Conservation (phyloP, 2,888 invertebrate genomes). For the Ochropleura plecta region DNA sequence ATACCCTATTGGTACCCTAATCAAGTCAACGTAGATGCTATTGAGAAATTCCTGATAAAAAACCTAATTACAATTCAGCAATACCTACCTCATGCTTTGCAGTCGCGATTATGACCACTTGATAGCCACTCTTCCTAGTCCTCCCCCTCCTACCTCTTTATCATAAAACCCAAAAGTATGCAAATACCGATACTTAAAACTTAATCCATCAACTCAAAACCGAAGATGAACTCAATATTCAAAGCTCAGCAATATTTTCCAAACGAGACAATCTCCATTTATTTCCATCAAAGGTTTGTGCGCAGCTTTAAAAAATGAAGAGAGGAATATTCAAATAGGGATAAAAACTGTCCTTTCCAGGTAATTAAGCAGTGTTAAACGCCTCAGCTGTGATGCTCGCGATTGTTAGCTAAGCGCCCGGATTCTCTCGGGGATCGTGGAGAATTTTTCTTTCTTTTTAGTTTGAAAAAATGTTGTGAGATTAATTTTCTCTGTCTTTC, state of each 20-base stretch:
- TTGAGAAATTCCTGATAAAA: too few relatives aligned
- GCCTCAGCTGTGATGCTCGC: constrained; percentile 31
- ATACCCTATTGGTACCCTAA: too few relatives aligned
- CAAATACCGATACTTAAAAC: constrained; percentile 24
- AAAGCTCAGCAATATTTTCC: constrained; percentile 28
- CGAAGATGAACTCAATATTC: constrained; percentile 22
- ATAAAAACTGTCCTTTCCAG: constrained; percentile 60
- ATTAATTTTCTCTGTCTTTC: background rate
- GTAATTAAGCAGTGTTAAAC: constrained; percentile 63
- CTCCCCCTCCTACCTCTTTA: background rate
- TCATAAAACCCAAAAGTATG: constrained; percentile 7
- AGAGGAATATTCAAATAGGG: constrained; percentile 51
- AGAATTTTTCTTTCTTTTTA: background rate
- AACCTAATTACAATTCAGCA: too few relatives aligned
- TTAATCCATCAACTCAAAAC: constrained; percentile 21
- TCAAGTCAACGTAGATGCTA: too few relatives aligned
- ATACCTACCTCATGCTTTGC: too few relatives aligned
- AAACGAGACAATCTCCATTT: constrained; percentile 25
- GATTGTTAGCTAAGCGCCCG: constrained; percentile 28
- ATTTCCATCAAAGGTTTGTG: constrained; percentile 50
- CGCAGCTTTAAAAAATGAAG: constrained; percentile 53
- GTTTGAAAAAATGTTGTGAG: background rate
- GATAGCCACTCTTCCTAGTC: too few relatives aligned
- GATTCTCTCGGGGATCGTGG: constrained; percentile 11
- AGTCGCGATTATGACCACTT: too few relatives aligned